A percentile compares a stretch with the other conserved stretches of the same genome.
Evolutionary conservation across 2,888 invertebrate species (phyloP).

Genomic region (Miltochrista miniata): DNA sequence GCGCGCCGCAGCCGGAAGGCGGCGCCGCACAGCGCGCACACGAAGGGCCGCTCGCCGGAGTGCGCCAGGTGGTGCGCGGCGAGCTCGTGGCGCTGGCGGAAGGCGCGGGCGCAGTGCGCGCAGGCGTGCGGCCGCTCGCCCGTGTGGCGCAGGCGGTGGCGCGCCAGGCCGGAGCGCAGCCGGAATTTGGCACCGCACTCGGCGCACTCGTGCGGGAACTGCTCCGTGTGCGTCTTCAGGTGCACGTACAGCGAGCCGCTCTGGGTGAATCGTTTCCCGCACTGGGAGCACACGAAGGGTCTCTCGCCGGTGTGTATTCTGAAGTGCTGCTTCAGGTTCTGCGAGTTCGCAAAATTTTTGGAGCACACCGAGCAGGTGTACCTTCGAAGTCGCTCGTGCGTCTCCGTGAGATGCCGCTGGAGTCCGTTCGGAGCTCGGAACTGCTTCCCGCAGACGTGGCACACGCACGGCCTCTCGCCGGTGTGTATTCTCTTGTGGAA

Average conservation of each 20-base stretch:
- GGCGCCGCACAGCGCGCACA: slow-evolving; percentile 80
- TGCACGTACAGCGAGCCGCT: slow-evolving; percentile 86
- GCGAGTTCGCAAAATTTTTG: slow-evolving; percentile 84
- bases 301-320: slow-evolving; percentile 85
- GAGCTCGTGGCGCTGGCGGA: slow-evolving; percentile 84
- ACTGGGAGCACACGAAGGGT: slow-evolving; percentile 82
- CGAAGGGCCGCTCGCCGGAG: slow-evolving; percentile 79
- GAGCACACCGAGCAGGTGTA: slow-evolving; percentile 82
- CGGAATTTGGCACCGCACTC: slow-evolving; percentile 85
- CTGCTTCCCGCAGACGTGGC: slow-evolving; percentile 86
- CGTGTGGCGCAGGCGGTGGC: slow-evolving; percentile 84
- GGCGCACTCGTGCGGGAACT: slow-evolving; percentile 82
- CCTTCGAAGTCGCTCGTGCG: slow-evolving; percentile 84
- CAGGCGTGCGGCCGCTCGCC: slow-evolving; percentile 85
- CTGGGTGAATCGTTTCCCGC: slow-evolving; percentile 86
- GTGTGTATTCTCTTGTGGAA: slow-evolving; percentile 86
- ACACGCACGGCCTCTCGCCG: slow-evolving; percentile 86
- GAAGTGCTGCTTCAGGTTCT: slow-evolving; percentile 84
- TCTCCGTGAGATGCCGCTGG: slow-evolving; percentile 84
- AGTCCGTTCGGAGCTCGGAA: slow-evolving; percentile 86
- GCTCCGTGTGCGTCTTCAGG: slow-evolving; percentile 81
- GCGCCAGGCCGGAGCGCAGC: slow-evolving; percentile 79
- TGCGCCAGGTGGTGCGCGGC: slow-evolving; percentile 81
- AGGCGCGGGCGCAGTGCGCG: slow-evolving; percentile 80
- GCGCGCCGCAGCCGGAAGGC: slow-evolving; percentile 77